phyloP scores from a whole-genome alignment of 2,113 vertebrate species.

The Lagopus leucura region DNA sequence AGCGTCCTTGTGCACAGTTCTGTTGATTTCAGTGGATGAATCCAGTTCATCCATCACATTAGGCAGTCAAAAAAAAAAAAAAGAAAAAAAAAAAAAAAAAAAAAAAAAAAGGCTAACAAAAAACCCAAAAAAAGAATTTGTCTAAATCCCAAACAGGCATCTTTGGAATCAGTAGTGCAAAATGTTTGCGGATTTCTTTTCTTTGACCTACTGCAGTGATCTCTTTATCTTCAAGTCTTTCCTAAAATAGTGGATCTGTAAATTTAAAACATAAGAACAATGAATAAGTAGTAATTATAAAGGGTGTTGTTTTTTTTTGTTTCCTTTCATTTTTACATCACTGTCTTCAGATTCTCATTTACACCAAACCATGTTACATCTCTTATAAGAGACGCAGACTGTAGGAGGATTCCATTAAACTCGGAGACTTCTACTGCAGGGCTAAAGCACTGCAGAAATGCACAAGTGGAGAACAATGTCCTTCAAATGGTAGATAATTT shows the following conservation, averaged over 20 bases:
- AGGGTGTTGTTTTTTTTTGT: not conserved
- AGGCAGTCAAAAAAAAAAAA: conserved; percentile 37
- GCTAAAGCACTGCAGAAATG: not conserved
- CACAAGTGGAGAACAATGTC: not conserved
- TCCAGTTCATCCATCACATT: conserved; percentile 77
- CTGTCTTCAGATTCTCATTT: not conserved
- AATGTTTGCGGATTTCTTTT: conserved; percentile 74
- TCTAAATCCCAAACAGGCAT: conserved; percentile 85
- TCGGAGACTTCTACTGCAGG: not conserved
- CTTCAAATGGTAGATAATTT: not conserved
- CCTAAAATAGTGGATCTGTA: conserved; percentile 89
- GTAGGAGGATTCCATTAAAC: not conserved
- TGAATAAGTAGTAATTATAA: not conserved
- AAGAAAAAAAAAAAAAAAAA: not conserved
- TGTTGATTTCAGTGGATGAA: conserved; percentile 72
- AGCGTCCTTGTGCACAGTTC: conserved; percentile 41
- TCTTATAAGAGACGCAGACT: not conserved
- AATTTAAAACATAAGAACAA: conserved; percentile 33
- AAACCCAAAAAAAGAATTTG: conserved; percentile 70
- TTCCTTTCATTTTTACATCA: not conserved
- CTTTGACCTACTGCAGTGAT: conserved; percentile 71
- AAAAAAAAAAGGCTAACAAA: conserved; percentile 21
- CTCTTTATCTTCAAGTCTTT: conserved; percentile 85
- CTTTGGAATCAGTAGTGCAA: conserved; percentile 88
- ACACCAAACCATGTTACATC: not conserved